Conservation (phyloP, 2,113 vertebrate species). For the Oryzias woworae region DNA sequence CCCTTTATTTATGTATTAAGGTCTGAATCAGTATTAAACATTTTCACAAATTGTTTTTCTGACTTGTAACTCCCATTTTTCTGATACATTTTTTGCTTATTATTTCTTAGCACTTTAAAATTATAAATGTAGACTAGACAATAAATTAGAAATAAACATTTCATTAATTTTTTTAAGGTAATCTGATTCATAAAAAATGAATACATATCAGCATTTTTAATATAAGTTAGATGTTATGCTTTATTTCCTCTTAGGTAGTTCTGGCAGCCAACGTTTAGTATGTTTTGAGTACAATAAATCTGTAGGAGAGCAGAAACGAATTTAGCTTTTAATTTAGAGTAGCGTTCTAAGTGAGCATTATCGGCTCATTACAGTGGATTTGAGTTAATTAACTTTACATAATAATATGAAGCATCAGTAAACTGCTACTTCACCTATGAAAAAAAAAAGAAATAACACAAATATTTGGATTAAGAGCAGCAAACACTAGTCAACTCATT, state of each 20-base stretch:
- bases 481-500: slow-evolving; percentile 13
- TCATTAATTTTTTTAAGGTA: too few relatives aligned
- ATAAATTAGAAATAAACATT: too few relatives aligned
- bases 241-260: slow-evolving; percentile 22
- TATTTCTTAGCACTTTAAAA: too few relatives aligned
- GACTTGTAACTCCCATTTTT: too few relatives aligned
- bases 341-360: slow-evolving; percentile 22
- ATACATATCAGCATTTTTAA: too few relatives aligned
- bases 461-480: slow-evolving; percentile 1
- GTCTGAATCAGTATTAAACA: too few relatives aligned
- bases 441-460: not conserved
- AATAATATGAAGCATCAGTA: slow-evolving; percentile 16
- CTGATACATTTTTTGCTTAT: too few relatives aligned
- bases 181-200: too few relatives aligned
- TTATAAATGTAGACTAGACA: too few relatives aligned
- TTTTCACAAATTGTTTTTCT: too few relatives aligned
- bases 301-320: not conserved
- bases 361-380: slow-evolving; percentile 22
- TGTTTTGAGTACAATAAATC: not conserved
- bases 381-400: slow-evolving; percentile 49
- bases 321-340: not conserved
- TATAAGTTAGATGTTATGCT: too few relatives aligned
- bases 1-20: too few relatives aligned
- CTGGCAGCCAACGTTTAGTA: not conserved
- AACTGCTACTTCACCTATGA: slow-evolving; percentile 11